phyloP scores from a whole-genome alignment of 2,113 vertebrate genomes.

The Monarcha castaneiventris region DNA sequence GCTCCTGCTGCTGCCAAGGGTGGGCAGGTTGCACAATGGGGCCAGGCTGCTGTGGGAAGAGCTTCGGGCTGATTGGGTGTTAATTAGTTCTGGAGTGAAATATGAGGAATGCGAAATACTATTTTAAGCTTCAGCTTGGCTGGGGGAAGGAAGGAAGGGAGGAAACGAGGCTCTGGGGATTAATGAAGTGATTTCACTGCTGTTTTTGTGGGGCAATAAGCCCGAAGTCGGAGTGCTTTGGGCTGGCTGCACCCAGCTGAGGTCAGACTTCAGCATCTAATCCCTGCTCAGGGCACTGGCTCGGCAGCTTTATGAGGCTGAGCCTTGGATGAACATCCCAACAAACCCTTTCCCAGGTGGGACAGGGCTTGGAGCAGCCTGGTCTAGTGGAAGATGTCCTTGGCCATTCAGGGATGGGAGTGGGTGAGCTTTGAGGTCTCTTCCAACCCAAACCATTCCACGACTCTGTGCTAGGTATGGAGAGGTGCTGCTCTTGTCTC shows the following conservation, averaged over 20 bases:
- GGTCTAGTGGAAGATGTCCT: not conserved
- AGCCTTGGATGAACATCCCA: not conserved
- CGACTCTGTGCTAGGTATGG: not conserved
- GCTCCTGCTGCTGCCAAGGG: not conserved
- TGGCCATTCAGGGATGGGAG: not conserved
- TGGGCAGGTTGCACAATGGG: not conserved
- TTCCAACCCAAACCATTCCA: not conserved
- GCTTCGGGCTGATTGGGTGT: not conserved
- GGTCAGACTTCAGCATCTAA: not conserved
- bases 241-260: not conserved
- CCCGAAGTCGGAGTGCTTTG: slow-evolving; percentile 16
- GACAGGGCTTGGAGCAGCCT: not conserved
- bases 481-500: not conserved
- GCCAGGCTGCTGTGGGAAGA: not conserved
- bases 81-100: slow-evolving; percentile 26
- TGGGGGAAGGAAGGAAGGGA: slow-evolving; percentile 27
- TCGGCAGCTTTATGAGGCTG: not conserved
- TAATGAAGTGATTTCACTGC: slow-evolving; percentile 42
- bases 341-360: not conserved
- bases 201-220: slow-evolving; percentile 5
- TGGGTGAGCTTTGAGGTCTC: not conserved
- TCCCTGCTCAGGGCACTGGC: not conserved
- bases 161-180: slow-evolving; percentile 15
- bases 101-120: not conserved
- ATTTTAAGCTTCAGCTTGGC: slow-evolving; percentile 53